Base-by-base conservation (phyloP, 2,888 invertebrate genomes). In the Teinopalpus imperialis region DNA sequence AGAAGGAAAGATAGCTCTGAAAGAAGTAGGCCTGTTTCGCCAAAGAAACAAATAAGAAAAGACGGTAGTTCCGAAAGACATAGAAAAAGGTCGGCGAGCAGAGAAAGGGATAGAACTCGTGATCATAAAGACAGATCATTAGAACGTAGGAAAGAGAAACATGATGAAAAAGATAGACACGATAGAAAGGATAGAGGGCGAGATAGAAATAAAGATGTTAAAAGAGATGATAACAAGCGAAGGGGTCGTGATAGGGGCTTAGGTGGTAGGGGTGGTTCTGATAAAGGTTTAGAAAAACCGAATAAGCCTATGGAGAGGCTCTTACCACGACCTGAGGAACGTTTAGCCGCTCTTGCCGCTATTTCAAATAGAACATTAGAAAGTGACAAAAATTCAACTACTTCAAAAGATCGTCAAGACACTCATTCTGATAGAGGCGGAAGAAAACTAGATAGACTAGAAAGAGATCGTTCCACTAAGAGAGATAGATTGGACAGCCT, bases 161-260 rank as follows among this genome's bases (percentile, higher is more conserved):
- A 90, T 59, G 90, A 90, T 49, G 90, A 90, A 32, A 89, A 91
- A 65, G 91, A 91, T 56, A 79, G 91, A 62, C 86, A 92, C 53
- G 93, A 93, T 46, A 86, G 93, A 35, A 92, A 92, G 54, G 95
- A 95, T 53, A 87, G 94, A 52, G 93, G 93, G 40, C 91, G 94
- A 43, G 90, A 89, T 80, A 81, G 92, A 51, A 91, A 88, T 54
- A 77, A 91, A 42, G 93, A 87, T 50, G 74, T 66, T 55, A 89
- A 89, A 74, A 73, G 88, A 57, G 85, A 86, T 53, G 90, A 91
- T 46, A 79, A 87, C 43, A 86, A 90, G 58, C 74, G 92, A 52
- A 69, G 90, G 48, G 88, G 85, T 6, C 74, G 91, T 21, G 86
- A 85, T 16, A 67, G 82, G 43, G 85, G 87, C n/a, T 63, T 83